These are phyloP conservation scores for Tinamus major DNA, from an alignment of 2,797 vertebrate genomes.

Conservation along the genomic window DNA sequence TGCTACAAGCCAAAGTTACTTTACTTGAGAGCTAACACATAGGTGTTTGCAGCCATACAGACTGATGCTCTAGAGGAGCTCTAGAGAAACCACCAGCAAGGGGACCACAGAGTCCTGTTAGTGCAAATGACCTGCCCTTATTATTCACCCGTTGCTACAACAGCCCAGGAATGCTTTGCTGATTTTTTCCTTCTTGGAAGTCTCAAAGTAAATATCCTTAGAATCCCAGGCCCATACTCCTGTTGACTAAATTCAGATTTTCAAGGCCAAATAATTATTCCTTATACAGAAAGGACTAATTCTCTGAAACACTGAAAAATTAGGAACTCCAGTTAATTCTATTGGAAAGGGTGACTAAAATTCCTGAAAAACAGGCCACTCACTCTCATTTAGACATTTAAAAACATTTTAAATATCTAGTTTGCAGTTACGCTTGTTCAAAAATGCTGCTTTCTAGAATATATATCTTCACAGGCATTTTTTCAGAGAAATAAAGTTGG, in stretches of 20 bases:
- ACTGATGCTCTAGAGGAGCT: background rate
- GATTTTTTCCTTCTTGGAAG: background rate
- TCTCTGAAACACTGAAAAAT: background rate
- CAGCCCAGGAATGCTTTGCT: background rate
- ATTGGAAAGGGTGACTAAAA: rapidly evolving
- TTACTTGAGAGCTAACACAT: rapidly evolving
- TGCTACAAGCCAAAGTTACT: background rate
- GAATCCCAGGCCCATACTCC: background rate
- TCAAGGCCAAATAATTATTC: background rate
- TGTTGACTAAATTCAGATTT: background rate
- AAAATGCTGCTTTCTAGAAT: background rate
- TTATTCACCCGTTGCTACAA: background rate
- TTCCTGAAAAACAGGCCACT: background rate
- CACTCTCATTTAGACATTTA: background rate
- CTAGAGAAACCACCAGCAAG: background rate
- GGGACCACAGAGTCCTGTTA: background rate
- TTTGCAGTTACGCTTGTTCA: background rate
- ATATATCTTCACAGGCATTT: background rate
- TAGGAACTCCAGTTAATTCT: background rate
- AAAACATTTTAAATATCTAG: background rate
- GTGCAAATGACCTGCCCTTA: background rate
- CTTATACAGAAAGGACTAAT: background rate
- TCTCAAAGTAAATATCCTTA: background rate
- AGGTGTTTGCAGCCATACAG: background rate
- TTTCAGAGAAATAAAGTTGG: background rate